Percentiles rank a stretch among this genome's conserved stretches.
Conservation (phyloP, 2,888 invertebrate genomes). For the Vesta saturnalis region DNA sequence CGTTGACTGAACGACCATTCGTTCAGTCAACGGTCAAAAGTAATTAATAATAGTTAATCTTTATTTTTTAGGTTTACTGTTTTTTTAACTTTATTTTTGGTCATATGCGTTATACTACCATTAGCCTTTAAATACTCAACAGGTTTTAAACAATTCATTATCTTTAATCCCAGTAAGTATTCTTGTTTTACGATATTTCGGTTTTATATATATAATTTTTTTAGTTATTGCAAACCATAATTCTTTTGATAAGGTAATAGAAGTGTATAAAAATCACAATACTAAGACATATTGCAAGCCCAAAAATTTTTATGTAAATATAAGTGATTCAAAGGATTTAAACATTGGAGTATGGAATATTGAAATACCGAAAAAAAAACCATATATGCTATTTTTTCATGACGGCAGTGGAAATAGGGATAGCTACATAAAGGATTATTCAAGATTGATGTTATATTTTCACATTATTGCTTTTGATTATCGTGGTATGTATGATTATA, state of each 20-base stretch:
- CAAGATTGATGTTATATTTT: not conserved
- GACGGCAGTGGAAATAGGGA: not conserved
- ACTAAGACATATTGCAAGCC: not conserved
- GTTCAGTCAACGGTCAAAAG: no score
- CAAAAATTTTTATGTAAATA: slow-evolving; percentile 74
- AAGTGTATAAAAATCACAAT: not conserved
- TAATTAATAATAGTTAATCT: not conserved
- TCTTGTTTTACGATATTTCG: not conserved
- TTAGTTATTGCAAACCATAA: not conserved
- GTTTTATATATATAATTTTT: not conserved
- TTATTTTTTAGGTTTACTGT: not conserved
- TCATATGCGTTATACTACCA: not conserved
- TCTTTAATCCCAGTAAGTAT: slow-evolving; percentile 2
- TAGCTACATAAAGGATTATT: not conserved
- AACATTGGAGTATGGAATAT: slow-evolving; percentile 77
- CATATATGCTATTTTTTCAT: slow-evolving; percentile 3
- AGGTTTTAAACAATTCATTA: not conserved
- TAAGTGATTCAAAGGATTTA: slow-evolving; percentile 57
- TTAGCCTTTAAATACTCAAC: not conserved
- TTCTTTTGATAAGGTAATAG: not conserved
- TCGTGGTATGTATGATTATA: not conserved
- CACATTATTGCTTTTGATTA: not conserved
- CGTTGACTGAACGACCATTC: no score
- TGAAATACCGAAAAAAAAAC: slow-evolving; percentile 66
- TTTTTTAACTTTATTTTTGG: not conserved